phyloP scores from a whole-genome alignment of 2,797 vertebrate genomes.

The Cryptoprocta ferox region DNA sequence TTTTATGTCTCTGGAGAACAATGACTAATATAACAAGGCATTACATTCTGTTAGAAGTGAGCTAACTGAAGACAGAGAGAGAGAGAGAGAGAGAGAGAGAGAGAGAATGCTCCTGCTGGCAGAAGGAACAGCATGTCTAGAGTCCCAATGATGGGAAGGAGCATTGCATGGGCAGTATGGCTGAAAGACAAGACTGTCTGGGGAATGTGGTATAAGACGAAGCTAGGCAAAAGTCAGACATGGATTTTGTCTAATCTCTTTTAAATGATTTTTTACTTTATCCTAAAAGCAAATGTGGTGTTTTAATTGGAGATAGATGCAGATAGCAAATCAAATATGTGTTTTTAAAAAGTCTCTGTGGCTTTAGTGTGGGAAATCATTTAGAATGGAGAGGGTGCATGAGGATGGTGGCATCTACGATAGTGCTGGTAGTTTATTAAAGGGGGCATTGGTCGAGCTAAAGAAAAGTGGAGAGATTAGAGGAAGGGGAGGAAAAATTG shows the following conservation, averaged over 20 bases:
- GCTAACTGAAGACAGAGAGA: not conserved
- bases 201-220: not conserved
- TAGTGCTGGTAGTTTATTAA: not conserved
- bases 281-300: not conserved
- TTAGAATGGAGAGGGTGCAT: not conserved
- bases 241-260: not conserved
- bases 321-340: not conserved
- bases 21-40: too few relatives aligned
- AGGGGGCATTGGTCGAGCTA: not conserved
- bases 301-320: not conserved
- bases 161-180: accelerated
- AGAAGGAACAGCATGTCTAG: not conserved
- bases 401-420: not conserved
- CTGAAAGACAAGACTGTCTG: not conserved
- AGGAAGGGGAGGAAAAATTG: not conserved
- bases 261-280: not conserved
- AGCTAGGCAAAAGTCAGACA: not conserved
- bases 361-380: not conserved
- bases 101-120: too few relatives aligned
- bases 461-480: not conserved
- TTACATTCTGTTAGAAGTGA: not conserved
- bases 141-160: not conserved
- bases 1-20: not conserved
- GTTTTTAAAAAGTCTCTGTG: not conserved
- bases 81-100: not conserved